Evolutionary conservation across 2,797 vertebrate genomes (phyloP), one percentile per base, ranked within the genome.

Genomic region (Aviceda leuphotes): DNA sequence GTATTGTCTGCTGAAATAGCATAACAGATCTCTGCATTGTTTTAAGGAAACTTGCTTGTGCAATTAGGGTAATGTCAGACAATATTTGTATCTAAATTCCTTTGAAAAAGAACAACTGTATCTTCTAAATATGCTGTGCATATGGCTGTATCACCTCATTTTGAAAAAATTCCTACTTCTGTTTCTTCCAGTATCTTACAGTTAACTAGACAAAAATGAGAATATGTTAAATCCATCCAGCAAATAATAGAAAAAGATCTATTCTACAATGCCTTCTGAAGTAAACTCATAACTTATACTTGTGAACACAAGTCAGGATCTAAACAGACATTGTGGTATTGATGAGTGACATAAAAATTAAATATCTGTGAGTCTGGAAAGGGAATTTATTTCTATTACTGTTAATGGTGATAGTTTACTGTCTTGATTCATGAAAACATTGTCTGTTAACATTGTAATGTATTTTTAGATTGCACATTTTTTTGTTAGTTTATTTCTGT

Each of bases 361-460:
- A 0, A 0, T 56, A 43, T 63, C 33, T 65, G 6, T 1, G 7
- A 62, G 20, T 61, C 44, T 65, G 47, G 47, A 74, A 93, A 41
- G 17, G 31, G 17, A 90, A 39, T 61, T 82, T 66, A 33, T 56
- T 83, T 86, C 22, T 84, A 0, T 52, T 80, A 13, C 16, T 66
- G 5, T 46, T 54, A 67, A 31, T 72, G 47, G 11, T 47, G 24
- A 12, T 50, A 72, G 24, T 43, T 94, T 43, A 11, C 21, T 74
- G 18, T 41, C 25, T 93, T 76, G 43, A 46, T 88, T 54, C 5
- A 26, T 47, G n/a, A 86, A 72, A 72, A 17, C 33, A 12, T 76
- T 71, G 35, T 77, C 28, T 68, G 19, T 47, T 25, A 74, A 74
- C 5, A 5, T 37, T 66, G 14, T 52, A 62, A 28, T 50, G 8